Base-by-base conservation (phyloP, 2,888 invertebrate species). In the Lithophane ornitopus region DNA sequence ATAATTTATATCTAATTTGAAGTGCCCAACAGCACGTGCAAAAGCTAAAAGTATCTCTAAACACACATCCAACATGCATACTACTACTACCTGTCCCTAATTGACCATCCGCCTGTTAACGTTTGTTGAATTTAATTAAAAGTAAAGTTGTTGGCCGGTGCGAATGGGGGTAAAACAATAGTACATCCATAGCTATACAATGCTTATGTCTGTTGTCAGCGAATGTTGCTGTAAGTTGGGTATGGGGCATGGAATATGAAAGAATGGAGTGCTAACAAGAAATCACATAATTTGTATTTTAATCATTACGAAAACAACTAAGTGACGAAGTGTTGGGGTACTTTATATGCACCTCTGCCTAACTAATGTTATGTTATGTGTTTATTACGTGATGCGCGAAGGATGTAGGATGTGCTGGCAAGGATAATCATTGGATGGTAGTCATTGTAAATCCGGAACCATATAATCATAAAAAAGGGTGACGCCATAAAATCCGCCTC, bases 121-220 rank as follows among this genome's bases (percentile, higher is more conserved):
- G 49, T 58, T 76, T 76, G 74, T 85, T 28, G 52, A 71, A 85
- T 85, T 87, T 85, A 85, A 85, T 85, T 85, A 85, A 78, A 87
- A 78, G 70, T 71, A 67, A 70, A 66, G 54, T 82, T 66, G 70
- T 66, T 14, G 3, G 67, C 22, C 52, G 4, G 61, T 71, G 71
- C 22, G 39, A 19, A 72, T 62, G 41, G 26, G 54, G 59, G 26
- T 68, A 63, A 59, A 54, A 79, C 71, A 41, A 72, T 67, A 44
- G 9, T 9, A 69, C 19, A 19, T 26, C 8, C 12, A 22, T 22
- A 22, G n/a, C 67, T 39, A 22, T 39, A 26, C 14, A 52, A 39
- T 58, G 4, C n/a, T 9, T 11, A 44, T 26, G 28, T 28, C n/a
- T 66, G n/a, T 28, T 62, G 61, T 7, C 26, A 16, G 28, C 0